Conservation (phyloP, 2,888 invertebrate genomes). For the Eucera pruinosa region DNA sequence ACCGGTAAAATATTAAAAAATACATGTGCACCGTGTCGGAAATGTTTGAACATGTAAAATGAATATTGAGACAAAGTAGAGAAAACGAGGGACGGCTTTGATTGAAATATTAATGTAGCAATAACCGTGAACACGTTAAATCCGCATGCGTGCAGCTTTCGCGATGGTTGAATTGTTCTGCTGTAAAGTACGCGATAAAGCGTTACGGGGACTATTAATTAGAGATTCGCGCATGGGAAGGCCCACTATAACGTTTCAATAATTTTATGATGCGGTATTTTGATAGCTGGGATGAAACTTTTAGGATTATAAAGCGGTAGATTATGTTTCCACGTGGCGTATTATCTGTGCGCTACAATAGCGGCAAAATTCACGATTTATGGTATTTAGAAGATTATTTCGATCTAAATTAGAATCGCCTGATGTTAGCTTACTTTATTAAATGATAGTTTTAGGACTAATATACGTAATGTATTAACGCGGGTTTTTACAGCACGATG, state of each 20-base stretch:
- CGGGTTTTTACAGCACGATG: too few species aligned
- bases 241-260: neutral
- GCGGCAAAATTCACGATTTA: neutral
- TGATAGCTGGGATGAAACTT: neutral
- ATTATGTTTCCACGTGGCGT: neutral
- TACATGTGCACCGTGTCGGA: neutral
- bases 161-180: neutral
- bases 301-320: neutral
- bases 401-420: neutral
- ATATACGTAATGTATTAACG: too few species aligned
- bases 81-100: neutral
- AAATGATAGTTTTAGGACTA: too few species aligned
- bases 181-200: constrained; percentile 8
- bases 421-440: too few species aligned
- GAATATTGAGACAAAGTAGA: neutral
- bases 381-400: neutral
- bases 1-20: constrained; percentile 1
- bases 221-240: too few species aligned
- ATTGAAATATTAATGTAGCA: neutral
- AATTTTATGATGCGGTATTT: neutral
- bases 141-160: neutral
- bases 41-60: constrained; percentile 12
- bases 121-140: neutral
- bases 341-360: neutral
- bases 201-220: constrained; percentile 7